These are phyloP conservation scores for Salarias fasciatus DNA, from an alignment of 2,797 vertebrate genomes.

Conservation along the genomic window DNA sequence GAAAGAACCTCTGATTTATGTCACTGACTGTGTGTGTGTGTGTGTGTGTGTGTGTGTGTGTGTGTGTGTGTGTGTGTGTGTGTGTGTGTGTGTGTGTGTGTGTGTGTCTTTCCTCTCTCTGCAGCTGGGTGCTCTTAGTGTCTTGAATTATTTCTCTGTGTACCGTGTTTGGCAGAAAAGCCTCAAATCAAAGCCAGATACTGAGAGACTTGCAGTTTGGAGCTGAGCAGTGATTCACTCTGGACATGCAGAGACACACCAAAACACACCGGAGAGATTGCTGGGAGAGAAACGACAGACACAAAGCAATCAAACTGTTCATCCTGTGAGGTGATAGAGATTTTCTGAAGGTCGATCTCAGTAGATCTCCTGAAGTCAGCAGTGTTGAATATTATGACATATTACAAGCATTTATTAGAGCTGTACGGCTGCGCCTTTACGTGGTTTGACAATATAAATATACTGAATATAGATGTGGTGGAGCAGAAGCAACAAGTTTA, in stretches of 20 bases:
- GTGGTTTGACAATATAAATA: too few species aligned
- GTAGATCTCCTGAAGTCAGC: slow-evolving; percentile 11
- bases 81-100: slow-evolving; percentile 1
- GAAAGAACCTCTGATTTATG: slow-evolving; percentile 58
- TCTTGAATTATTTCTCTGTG: slow-evolving; percentile 37
- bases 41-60: slow-evolving; percentile 1
- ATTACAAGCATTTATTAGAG: too few species aligned
- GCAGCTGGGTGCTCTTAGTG: slow-evolving; percentile 48
- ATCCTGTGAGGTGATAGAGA: too few species aligned
- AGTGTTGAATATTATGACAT: too few species aligned
- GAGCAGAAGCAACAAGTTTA: too few species aligned
- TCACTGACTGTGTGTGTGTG: slow-evolving; percentile 3
- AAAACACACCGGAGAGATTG: background rate
- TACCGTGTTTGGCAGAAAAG: slow-evolving; percentile 46
- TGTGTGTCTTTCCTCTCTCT: slow-evolving; percentile 5
- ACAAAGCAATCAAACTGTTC: background rate
- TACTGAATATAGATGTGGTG: too few species aligned
- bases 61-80: background rate
- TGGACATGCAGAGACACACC: background rate
- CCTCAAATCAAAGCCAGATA: slow-evolving; percentile 32
- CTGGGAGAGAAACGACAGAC: background rate
- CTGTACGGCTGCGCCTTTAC: too few species aligned
- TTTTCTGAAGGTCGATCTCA: background rate
- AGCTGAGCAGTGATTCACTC: slow-evolving; percentile 10
- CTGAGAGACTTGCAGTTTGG: slow-evolving; percentile 19